Evolutionary conservation across 2,888 invertebrate species (phyloP), one percentile per base, ranked within the genome.

Genomic region (Aphidoletes aphidimyza): DNA sequence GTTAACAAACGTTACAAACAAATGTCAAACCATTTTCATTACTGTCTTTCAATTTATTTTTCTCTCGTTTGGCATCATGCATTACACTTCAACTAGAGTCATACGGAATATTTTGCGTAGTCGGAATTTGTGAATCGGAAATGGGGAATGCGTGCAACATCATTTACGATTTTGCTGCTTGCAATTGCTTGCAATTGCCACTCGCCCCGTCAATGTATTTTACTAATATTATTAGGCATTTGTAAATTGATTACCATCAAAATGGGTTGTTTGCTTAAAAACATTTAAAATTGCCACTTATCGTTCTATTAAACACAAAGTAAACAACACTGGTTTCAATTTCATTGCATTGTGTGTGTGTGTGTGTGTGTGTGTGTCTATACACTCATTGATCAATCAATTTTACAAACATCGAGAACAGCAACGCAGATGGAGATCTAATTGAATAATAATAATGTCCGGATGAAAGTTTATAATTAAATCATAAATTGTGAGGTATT

Each of bases 381-480:
- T n/a, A 34, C 69, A 30, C n/a, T 37, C 22, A 19, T 81, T 81
- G 37, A 81, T 81, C 81, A 81, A 81, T 81, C 81, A 81, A 22
- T n/a, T 37, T 37, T 5, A 17, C 47, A 17, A 9, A 17, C 22
- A 3, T 3, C 22, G 22, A 17, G 34, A 14, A 69, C 34, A 34
- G 34, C n/a, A n/a, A n/a, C 17, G 54, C 6, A 14, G 30, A 37
- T 81, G 81, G 37, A 36, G 22, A 81, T n/a, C 3, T 81, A 81
- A 81, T 81, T 37, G 81, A 81, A 81, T 81, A 81, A 81, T 81
- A 81, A 81, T 81, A 37, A 81, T 81, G 81, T 37, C 81, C 81
- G 81, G 81, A 81, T 81, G 81, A 37, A 81, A 81, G 81, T 81
- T 81, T 81, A 81, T 81, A 81, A 81, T 81, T 81, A n/a, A 81